These are phyloP conservation scores for Clarias fuscus DNA, from an alignment of 2,797 vertebrate genomes.

Conservation along the genomic window DNA sequence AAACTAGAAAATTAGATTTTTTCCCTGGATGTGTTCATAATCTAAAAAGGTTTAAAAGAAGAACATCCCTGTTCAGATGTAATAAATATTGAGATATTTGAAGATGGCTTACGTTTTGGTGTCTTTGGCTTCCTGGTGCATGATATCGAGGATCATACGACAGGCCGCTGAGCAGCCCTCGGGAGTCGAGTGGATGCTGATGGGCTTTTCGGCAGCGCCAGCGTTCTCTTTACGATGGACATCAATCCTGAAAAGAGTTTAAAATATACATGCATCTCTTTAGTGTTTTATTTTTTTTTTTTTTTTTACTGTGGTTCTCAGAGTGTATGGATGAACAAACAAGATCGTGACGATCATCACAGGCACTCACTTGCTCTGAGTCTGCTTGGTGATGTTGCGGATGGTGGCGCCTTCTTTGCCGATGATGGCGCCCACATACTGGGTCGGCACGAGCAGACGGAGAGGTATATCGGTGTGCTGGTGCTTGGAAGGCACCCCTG, in stretches of 20 bases:
- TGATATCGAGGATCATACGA: conserved; percentile 95
- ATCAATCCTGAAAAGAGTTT: conserved; percentile 79
- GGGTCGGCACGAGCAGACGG: conserved; percentile 89
- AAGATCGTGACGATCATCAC: neutral
- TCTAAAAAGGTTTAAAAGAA: neutral
- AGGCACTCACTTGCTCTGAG: conserved; percentile 90
- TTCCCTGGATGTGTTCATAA: neutral
- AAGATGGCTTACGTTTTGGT: conserved; percentile 86
- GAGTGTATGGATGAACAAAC: neutral
- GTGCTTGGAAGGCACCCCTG: conserved; percentile 78
- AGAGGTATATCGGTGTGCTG: conserved; percentile 89
- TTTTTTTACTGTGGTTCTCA: neutral
- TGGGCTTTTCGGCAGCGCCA: conserved; percentile 91
- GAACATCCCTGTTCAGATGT: neutral
- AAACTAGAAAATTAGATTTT: neutral
- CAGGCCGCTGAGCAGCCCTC: conserved; percentile 92
- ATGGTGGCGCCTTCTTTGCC: conserved; percentile 96
- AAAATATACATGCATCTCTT: neutral
- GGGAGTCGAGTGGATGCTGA: conserved; percentile 92
- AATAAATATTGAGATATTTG: neutral
- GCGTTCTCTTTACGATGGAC: conserved; percentile 95
- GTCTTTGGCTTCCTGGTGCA: conserved; percentile 96
- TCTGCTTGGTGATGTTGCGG: conserved; percentile 95
- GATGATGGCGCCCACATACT: conserved; percentile 93
- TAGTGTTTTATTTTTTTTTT: neutral